Base-by-base conservation (phyloP, 2,888 invertebrate genomes). In the Iselma pallidipennis region DNA sequence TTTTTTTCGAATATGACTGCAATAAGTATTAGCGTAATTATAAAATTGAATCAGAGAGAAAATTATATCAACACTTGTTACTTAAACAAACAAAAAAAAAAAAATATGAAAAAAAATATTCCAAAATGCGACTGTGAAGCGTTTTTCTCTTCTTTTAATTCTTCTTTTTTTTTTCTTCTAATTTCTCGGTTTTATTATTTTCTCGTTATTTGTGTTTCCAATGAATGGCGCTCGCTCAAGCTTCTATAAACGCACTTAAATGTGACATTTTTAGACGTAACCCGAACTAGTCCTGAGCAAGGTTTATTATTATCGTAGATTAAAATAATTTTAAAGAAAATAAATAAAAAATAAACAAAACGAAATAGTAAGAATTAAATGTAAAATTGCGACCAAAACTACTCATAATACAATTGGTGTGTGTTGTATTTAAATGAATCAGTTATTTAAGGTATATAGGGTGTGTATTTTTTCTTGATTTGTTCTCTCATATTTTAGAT, bases 271-370 rank as follows among this genome's bases (percentile, higher is more conserved):
- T 63, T 55, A 71, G 67, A 70, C 75, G 76, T 76, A 78, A 79
- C 74, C 78, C 76, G 73, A 78, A 78, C 80, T 80, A 81, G 81
- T 81, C 81, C 74, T 73, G 71, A 73, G 70, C 70, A 76, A 74
- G 74, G 71, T 74, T 74, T 66, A 66, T 61, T 62, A 67, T 37
- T 37, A 6, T 51, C 14, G n/a, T 59, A 57, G 37, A 42, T 55
- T 52, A 54, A 50, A 55, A 59, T 50, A 37, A n/a, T 14, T 28
- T 52, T 61, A 69, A 68, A 67, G 63, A 67, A 72, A 70, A 70
- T 65, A 65, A 61, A 72, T 68, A 69, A 66, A 68, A 29, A 26
- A 49, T 16, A 49, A 49, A 55, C 10, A 23, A 48, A n/a, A 10
- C 45, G 66, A 66, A 68, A 71, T 71, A 73, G 16, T 37, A 37